A percentile compares a stretch with the other conserved stretches of the same genome.
phyloP scores from a whole-genome alignment of 2,888 invertebrate species.

The Chymomyza caudatula region DNA sequence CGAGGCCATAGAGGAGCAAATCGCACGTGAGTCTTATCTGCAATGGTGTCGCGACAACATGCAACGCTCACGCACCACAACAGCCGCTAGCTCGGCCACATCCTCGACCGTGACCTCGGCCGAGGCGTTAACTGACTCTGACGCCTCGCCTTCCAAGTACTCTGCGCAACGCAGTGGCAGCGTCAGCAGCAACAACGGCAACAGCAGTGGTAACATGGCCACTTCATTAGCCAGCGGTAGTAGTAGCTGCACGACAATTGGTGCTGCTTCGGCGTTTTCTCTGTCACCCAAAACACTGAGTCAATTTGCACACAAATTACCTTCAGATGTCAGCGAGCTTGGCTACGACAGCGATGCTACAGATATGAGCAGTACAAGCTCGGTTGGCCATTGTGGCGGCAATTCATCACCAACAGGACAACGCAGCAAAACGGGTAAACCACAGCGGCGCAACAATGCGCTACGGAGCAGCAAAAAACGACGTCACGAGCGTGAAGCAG shows the following conservation, averaged over 20 bases:
- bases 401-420: constrained; percentile 60
- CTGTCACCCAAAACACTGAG: constrained; percentile 63
- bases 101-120: constrained; percentile 74
- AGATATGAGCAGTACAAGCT: constrained; percentile 77
- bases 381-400: constrained; percentile 65
- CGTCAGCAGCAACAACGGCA: constrained; percentile 19
- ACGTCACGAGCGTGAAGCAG: constrained; percentile 59
- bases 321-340: constrained; percentile 53
- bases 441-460: constrained; percentile 47
- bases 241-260: constrained; percentile 27
- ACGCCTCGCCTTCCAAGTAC: constrained; percentile 75
- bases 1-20: constrained; percentile 92
- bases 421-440: constrained; percentile 49
- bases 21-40: constrained; percentile 90
- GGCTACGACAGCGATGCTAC: constrained; percentile 76
- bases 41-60: constrained; percentile 87
- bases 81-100: constrained; percentile 62
- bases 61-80: constrained; percentile 77
- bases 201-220: constrained; percentile 25
- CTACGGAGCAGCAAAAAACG: constrained; percentile 63
- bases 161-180: constrained; percentile 51
- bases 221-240: constrained; percentile 28
- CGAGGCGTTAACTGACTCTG: constrained; percentile 70
- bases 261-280: constrained; percentile 29
- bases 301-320: constrained; percentile 55